Base-by-base conservation (phyloP, 2,888 invertebrate species). In the Phasia obesa region DNA sequence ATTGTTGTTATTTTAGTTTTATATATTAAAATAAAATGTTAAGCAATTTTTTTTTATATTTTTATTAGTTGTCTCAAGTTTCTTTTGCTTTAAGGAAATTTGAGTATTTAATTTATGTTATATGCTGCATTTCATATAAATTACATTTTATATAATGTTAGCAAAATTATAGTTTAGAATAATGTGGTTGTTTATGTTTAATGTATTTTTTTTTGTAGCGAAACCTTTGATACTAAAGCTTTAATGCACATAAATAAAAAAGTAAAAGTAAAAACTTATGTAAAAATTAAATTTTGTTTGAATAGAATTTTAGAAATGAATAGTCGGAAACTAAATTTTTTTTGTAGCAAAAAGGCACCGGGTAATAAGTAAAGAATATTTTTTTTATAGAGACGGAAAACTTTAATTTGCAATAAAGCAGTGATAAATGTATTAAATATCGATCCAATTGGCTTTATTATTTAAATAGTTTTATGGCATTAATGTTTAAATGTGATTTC, bases 151-250 rank as follows among this genome's bases (percentile, higher is more conserved):
- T 57, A 57, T 78, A 84, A 76, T 85, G 84, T 71, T 79, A 83
- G 79, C 83, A 83, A 83, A 83, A 83, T 83, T 71, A 79, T 78
- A 83, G 35, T 69, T 70, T 53, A 47, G 64, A 78, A 85, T 81
- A 84, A 47, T 57, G 55, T 64, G 55, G 44, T 21, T 55, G 53
- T 65, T 62, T 62, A 75, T 70, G 57, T 70, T 57, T 21, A 42
- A 31, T 27, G 47, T 64, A 67, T 86, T 81, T 78, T 79, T 69
- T 17, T 62, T 84, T 80, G 70, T 86, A 87, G 89, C 89, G 89
- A 89, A 89, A 90, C 89, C 89, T 88, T 85, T 86, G 85, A 84
- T 84, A 80, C 86, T 88, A 87, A 88, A 88, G 87, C 87, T 87
- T 86, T 87, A 81, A 76, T 81, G 86, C 84, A 85, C 55, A 55